Evolutionary conservation across 2,797 vertebrate species (phyloP).

Genomic region (Phylloscopus collybita): DNA sequence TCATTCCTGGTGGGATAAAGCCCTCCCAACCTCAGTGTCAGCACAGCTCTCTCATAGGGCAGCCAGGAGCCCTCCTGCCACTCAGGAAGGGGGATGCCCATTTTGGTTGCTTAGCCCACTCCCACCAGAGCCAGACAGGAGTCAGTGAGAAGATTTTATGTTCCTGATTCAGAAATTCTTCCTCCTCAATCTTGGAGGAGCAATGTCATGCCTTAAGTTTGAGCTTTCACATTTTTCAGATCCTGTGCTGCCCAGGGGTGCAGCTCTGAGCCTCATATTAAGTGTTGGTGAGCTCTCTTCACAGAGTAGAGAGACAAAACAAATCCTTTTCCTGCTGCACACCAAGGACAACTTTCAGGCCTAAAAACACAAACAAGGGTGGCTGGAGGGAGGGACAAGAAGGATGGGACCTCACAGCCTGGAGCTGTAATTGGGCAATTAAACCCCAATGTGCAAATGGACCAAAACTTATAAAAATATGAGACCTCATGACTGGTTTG

Average conservation of each 20-base stretch:
- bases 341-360: too few relatives aligned
- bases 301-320: background rate
- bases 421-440: background rate
- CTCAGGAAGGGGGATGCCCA: background rate
- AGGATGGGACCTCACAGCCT: background rate
- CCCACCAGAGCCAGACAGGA: background rate
- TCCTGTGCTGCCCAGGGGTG: background rate
- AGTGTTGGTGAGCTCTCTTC: background rate
- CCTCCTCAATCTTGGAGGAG: background rate
- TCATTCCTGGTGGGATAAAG: background rate
- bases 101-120: rapidly evolving
- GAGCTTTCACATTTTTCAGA: background rate
- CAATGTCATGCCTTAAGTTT: background rate
- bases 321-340: background rate
- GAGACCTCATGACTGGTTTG: rapidly evolving
- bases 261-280: background rate
- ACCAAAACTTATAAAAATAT: background rate
- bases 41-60: background rate
- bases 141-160: background rate
- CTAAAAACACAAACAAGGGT: too few relatives aligned
- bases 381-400: background rate
- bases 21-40: background rate
- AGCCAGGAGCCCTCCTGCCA: background rate
- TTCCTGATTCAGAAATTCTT: background rate
- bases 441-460: background rate